These are phyloP conservation scores for Taenaris catops DNA, from an alignment of 2,888 invertebrate species.

Conservation along the genomic window DNA sequence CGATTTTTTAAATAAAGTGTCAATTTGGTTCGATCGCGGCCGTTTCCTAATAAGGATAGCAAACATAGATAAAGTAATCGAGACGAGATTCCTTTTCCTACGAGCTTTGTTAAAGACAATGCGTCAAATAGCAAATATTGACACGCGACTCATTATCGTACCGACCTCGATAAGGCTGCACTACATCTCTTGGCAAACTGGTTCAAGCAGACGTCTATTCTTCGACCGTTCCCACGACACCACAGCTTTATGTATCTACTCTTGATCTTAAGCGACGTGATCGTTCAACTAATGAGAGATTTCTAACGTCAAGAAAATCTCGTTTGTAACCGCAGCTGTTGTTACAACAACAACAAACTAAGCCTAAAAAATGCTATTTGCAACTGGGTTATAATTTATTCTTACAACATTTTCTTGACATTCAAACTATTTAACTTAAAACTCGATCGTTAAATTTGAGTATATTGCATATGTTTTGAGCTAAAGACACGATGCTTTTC, in stretches of 20 bases:
- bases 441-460: not conserved
- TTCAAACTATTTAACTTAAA: not conserved
- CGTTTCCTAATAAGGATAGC: conserved; percentile 23
- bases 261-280: conserved; percentile 58
- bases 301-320: conserved; percentile 46
- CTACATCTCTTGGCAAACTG: conserved; percentile 67
- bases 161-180: conserved; percentile 64
- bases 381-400: conserved; percentile 2
- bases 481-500: not conserved
- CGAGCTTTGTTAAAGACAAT: conserved; percentile 21
- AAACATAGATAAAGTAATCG: conserved; percentile 20
- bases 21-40: conserved; percentile 21
- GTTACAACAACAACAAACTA: not conserved
- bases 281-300: conserved; percentile 57
- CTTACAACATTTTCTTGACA: not conserved
- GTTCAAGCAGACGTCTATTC: conserved; percentile 62
- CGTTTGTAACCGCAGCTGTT: conserved; percentile 5
- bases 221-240: conserved; percentile 67
- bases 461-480: not conserved
- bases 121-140: conserved; percentile 58
- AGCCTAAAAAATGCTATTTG: not conserved
- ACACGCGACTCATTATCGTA: conserved; percentile 60
- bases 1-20: conserved; percentile 36
- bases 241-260: conserved; percentile 49
- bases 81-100: conserved; percentile 10